Evolutionary conservation across 2,888 invertebrate genomes (phyloP), one percentile per base, ranked within the genome.

Genomic region (Pyrocoelia pectoralis): DNA sequence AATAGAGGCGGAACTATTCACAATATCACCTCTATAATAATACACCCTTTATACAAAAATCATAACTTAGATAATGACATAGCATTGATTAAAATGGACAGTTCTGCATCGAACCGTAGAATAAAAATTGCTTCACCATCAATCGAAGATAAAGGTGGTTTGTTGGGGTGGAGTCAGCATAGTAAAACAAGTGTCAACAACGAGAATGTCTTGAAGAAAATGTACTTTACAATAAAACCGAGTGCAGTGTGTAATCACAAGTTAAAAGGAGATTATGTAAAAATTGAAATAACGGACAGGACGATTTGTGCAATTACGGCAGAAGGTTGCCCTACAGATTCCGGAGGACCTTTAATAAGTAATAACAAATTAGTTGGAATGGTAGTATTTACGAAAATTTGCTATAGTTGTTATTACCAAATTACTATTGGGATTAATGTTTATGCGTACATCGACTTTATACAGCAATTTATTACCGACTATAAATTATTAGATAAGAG

Each of bases 331-430:
- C 19, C 46, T 12, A 49, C 17, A 10, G 60, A 48, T 60, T 14
- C 60, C 6, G 60, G 60, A 12, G 40, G 54, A 10, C 60, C 60
- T n/a, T 15, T 60, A 1, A 13, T 54, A 10, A 3, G 6, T 1
- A 10, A 15, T 33, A n/a, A 38, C 40, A 28, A 9, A 19, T 10
- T 60, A 13, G 15, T 13, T 1, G 60, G 38, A 18, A 43, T 60
- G 6, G 60, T 48, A 14, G 53, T 49, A 48, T 54, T 60, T 40
- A 48, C 48, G 12, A 46, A 54, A 24, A 2, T 48, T 1, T 60
- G 60, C 19, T 60, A 54, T 12, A 49, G 28, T 28, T 60, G 60
- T 24, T 19, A 48, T 48, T 60, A 43, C 53, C 48, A 53, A 28
- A 49, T 54, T 13, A 48, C 48, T 19, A 14, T 54, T 4, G 10